Base-by-base conservation (phyloP, 2,113 vertebrate species). In the Connochaetes taurinus region DNA sequence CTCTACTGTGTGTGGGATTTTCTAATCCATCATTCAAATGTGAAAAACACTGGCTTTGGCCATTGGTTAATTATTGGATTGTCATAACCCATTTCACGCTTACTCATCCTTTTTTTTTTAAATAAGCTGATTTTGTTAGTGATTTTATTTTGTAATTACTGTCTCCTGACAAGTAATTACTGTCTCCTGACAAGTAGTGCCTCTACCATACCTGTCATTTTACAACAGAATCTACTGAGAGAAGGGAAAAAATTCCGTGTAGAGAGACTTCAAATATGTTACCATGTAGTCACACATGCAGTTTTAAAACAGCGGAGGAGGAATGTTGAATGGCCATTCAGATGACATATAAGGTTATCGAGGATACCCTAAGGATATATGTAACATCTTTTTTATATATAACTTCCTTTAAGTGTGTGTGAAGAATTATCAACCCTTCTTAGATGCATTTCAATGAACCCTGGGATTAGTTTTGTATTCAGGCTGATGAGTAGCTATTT, bases 401-500 rank as follows among this genome's bases (percentile, higher is more conserved):
- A 82, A 55, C 40, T 31, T 36, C 31, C 74, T 97, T 85, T 87
- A 87, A 95, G 83, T 58, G 13, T 91, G 33, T 86, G 13, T 67
- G 47, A 80, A 97, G 67, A 89, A 90, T 96, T 97, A 91, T 85
- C 45, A 64, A 62, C 67, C 25, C 25, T 60, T 58, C 88, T 92
- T 83, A 78, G 47, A 57, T 92, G 60, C 52, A 92, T 95, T 89
- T 97, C 93, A 91, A 25, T 58, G 87, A 92, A 58, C 86, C 33
- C 60, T 94, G 14, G 53, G 45, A 95, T 95, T 19, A 45, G 58
- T 50, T 81, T 43, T 91, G 81, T 91, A 78, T 91, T 80, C 43
- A 15, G n/a, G 60, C 86, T 80, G 91, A 86, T 87, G 40, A 92
- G 55, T 57, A 90, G 57, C 90, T 96, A 91, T 97, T 96, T 95